These are phyloP conservation scores for Heterotilapia buettikoferi DNA, from an alignment of 2,113 vertebrate species.

Conservation along the genomic window DNA sequence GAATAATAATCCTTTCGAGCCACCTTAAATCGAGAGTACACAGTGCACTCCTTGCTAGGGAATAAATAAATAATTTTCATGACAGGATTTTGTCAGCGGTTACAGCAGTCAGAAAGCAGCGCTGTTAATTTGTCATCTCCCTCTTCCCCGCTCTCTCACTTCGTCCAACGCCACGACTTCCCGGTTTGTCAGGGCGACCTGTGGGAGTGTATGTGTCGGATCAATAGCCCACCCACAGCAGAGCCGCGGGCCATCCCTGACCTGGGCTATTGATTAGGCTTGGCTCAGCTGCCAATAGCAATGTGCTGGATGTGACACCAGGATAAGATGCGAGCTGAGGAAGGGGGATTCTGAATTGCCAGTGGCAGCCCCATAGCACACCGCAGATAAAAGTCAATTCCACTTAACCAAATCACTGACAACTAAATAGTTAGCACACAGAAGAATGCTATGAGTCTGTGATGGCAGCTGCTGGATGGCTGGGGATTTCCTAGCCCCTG, in stretches of 20 bases:
- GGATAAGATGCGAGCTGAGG: conserved; percentile 68
- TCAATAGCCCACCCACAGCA: conserved; percentile 84
- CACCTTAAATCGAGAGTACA: background rate
- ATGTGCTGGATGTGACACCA: conserved; percentile 81
- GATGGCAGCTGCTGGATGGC: conserved; percentile 60
- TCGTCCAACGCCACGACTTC: conserved; percentile 47
- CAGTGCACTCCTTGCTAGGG: conserved; percentile 10
- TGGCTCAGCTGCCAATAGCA: conserved; percentile 89
- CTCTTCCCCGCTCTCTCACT: background rate
- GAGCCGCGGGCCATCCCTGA: conserved; percentile 80
- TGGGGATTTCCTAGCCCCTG: conserved; percentile 50
- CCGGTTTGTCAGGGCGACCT: conserved; percentile 72
- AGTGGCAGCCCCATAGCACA: conserved; percentile 83
- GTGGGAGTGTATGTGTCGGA: conserved; percentile 81
- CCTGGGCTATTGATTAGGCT: conserved; percentile 86
- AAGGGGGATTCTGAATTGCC: conserved; percentile 79
- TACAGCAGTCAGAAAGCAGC: conserved; percentile 5
- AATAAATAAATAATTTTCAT: conserved; percentile 31
- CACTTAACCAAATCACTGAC: conserved; percentile 94
- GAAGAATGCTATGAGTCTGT: conserved; percentile 77
- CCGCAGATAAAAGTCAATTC: conserved; percentile 95
- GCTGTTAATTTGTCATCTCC: conserved; percentile 46
- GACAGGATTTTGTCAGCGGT: conserved; percentile 24
- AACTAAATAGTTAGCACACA: conserved; percentile 93
- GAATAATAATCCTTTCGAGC: conserved; percentile 9